Evolutionary conservation across 2,797 vertebrate genomes (phyloP).

Genomic region (Limnodromus scolopaceus): DNA sequence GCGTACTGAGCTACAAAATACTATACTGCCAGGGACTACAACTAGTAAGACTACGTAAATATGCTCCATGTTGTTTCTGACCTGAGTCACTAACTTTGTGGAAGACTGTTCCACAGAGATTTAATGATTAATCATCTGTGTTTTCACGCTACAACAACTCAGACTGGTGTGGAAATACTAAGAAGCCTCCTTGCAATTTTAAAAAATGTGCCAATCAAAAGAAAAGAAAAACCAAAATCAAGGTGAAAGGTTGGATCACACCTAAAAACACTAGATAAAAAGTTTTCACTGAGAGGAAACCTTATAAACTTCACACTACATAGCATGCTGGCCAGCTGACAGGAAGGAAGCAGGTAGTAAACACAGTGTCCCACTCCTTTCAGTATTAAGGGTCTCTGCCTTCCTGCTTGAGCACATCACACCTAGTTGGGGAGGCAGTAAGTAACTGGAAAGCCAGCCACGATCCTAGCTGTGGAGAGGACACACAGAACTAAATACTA

Average conservation of each 20-base stretch:
- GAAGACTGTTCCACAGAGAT: constrained; percentile 12
- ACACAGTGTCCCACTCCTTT: not conserved
- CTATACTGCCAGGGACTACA: not conserved
- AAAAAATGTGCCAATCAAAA: not conserved
- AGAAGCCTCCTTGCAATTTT: not conserved
- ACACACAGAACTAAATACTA: not conserved
- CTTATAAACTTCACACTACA: not conserved
- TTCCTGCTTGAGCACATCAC: not conserved
- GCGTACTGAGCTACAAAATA: not conserved
- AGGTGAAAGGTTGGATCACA: not conserved
- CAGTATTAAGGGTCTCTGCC: not conserved
- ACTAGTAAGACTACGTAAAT: not conserved
- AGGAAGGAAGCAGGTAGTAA: not conserved
- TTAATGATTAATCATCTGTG: not conserved
- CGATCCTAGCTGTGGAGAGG: not conserved
- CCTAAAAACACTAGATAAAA: not conserved
- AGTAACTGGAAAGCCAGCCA: not conserved
- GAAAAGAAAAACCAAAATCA: not conserved
- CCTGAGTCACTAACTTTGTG: not conserved
- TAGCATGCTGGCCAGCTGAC: not conserved
- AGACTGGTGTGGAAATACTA: not conserved
- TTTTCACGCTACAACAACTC: not conserved
- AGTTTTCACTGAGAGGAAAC: not conserved
- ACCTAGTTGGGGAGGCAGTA: not conserved
- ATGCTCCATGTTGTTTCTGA: not conserved